Percentiles rank a stretch among this genome's conserved stretches.
Evolutionary conservation across 2,888 invertebrate species (phyloP).

Genomic region (Ichneumon xanthorius): DNA sequence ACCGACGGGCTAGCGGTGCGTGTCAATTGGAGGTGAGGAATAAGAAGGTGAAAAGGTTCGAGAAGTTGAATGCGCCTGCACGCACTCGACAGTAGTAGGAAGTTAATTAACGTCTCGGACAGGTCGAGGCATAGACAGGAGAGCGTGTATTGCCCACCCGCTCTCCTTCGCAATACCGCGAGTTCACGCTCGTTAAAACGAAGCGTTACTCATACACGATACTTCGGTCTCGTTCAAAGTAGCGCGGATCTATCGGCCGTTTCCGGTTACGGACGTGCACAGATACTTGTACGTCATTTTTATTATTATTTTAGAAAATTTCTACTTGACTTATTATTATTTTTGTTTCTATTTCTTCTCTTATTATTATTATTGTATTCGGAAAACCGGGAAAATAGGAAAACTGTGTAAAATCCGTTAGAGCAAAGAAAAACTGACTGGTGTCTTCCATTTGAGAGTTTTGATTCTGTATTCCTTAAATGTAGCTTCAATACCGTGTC

Average conservation of each 20-base stretch:
- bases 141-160: slow-evolving; percentile 45
- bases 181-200: slow-evolving; percentile 30
- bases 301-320: not conserved
- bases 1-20: slow-evolving; percentile 70
- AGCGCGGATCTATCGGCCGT: slow-evolving; percentile 29
- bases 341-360: not conserved
- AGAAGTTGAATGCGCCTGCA: slow-evolving; percentile 58
- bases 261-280: slow-evolving; percentile 13
- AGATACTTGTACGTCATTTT: not conserved
- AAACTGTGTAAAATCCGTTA: too few species aligned
- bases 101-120: slow-evolving; percentile 77
- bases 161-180: slow-evolving; percentile 31
- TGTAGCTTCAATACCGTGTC: too few species aligned
- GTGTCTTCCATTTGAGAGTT: too few species aligned
- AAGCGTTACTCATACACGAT: slow-evolving; percentile 22
- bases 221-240: slow-evolving; percentile 26
- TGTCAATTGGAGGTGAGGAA: slow-evolving; percentile 72
- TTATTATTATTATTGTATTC: too few species aligned
- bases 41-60: slow-evolving; percentile 71
- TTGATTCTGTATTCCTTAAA: too few species aligned
- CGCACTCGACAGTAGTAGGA: slow-evolving; percentile 65
- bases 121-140: slow-evolving; percentile 58
- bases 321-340: not conserved
- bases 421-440: too few species aligned
- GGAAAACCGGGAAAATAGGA: too few species aligned